Evolutionary conservation across 2,888 invertebrate genomes (phyloP), one percentile per base, ranked within the genome.

Genomic region (Zaprionus bogoriensis): DNA sequence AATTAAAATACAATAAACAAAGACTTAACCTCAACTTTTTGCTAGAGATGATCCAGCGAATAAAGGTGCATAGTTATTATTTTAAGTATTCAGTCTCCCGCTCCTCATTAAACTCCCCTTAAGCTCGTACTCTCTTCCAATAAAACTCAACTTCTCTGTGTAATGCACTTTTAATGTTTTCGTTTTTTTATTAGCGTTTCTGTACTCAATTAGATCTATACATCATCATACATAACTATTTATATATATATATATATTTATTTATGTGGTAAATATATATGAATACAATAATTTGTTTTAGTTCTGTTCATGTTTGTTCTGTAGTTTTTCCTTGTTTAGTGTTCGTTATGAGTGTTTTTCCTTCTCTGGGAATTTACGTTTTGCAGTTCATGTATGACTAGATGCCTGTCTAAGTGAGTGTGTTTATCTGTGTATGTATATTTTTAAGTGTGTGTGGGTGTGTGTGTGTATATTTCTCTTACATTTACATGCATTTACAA

Each of bases 401-500:
- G 23, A 17, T 62, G 62, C 70, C 20, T 77, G 62, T 32, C 12
- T 47, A 55, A 76, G 57, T 67, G 55, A 25, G 14, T 20, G 3
- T 75, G 30, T 66, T n/a, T 39, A 17, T 27, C 12, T 28, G 14
- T 46, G n/a, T 14, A 14, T 4, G 54, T 65, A 53, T 73, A 46
- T 72, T 63, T 63, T 53, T 70, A 53, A 52, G 42, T 69, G 54
- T 58, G 48, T 68, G 30, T 39, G 45, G 47, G 60, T 77, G 51
- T 67, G 57, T 80, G 20, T 70, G 17, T 22, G 51, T 74, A 47
- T 74, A 41, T 71, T 87, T 77, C 75, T 79, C 85, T 89, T 90
- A 89, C 86, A 89, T 89, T 88, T 89, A 90, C 88, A 90, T 90
- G 90, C 90, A 90, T 90, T 89, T 90, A 90, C 90, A 90, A 90